These are phyloP conservation scores for Augiades crinisus DNA, from an alignment of 2,888 invertebrate species.

Conservation along the genomic window DNA sequence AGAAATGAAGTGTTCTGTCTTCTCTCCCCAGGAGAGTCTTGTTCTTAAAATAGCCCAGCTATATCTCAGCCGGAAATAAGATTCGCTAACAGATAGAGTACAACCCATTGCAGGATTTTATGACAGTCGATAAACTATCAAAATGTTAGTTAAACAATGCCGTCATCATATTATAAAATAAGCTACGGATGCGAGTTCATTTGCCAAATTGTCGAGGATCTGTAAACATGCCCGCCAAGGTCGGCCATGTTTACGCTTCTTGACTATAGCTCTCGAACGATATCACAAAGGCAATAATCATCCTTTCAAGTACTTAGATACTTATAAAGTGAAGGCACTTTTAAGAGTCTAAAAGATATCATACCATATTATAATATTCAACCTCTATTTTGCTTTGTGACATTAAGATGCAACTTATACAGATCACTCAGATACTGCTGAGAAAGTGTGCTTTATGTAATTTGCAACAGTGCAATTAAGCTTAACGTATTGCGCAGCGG, in stretches of 20 bases:
- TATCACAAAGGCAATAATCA: background rate
- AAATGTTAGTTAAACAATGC: conserved; percentile 23
- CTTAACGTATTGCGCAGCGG: conserved; percentile 13
- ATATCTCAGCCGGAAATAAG: background rate
- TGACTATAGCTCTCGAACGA: conserved; percentile 28
- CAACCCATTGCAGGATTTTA: conserved; percentile 16
- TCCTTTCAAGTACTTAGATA: background rate
- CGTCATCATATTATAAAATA: conserved; percentile 24
- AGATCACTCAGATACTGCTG: background rate
- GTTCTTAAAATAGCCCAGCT: background rate
- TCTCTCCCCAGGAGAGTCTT: background rate
- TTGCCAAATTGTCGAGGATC: conserved; percentile 59
- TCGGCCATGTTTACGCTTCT: conserved; percentile 59
- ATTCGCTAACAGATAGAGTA: background rate
- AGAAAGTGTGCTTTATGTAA: too few species aligned
- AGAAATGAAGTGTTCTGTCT: conserved; percentile 1
- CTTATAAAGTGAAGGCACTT: too few species aligned
- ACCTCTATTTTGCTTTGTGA: too few species aligned
- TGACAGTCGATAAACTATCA: conserved; percentile 24
- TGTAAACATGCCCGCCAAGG: conserved; percentile 68
- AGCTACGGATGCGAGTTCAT: conserved; percentile 41
- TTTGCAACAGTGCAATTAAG: conserved; percentile 7
- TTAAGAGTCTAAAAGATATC: too few species aligned
- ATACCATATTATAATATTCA: too few species aligned
- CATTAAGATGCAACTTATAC: too few species aligned